phyloP scores from a whole-genome alignment of 2,888 invertebrate genomes.

The Epiblema foenella region DNA sequence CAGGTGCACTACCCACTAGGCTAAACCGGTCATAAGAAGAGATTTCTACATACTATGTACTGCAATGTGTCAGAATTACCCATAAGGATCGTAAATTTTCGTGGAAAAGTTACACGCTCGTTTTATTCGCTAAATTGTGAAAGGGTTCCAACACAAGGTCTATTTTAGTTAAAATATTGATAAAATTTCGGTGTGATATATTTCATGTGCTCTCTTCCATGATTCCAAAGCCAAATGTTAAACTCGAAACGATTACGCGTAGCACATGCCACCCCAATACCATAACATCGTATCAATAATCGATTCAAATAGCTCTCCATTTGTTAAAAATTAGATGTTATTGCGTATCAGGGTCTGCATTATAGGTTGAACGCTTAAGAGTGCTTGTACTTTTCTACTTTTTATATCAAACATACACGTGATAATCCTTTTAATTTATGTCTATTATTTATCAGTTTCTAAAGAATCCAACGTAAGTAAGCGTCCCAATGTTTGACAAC shows the following conservation, averaged over 20 bases:
- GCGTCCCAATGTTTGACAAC: no score
- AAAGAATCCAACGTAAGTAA: no score
- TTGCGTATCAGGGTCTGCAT: background rate
- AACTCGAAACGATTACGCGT: background rate
- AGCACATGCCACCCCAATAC: background rate
- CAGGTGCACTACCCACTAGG: no score
- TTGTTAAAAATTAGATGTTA: background rate
- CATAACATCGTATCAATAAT: background rate
- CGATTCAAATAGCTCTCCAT: background rate
- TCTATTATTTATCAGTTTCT: no score
- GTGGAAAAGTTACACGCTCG: constrained; percentile 12
- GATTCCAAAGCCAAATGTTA: background rate
- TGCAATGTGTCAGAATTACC: constrained; percentile 16
- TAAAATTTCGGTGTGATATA: background rate
- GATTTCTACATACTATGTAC: background rate
- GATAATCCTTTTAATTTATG: no score
- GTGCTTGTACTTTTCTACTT: background rate
- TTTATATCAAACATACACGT: background rate
- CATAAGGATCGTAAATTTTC: constrained; percentile 26
- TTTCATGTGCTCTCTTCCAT: no score
- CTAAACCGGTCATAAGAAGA: constrained; percentile 26
- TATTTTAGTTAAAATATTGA: background rate
- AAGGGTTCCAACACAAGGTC: background rate
- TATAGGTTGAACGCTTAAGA: background rate
- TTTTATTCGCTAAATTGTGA: constrained; percentile 24